These are phyloP conservation scores for Rhinichthys klamathensis DNA, from an alignment of 2,113 vertebrate species.

Conservation along the genomic window DNA sequence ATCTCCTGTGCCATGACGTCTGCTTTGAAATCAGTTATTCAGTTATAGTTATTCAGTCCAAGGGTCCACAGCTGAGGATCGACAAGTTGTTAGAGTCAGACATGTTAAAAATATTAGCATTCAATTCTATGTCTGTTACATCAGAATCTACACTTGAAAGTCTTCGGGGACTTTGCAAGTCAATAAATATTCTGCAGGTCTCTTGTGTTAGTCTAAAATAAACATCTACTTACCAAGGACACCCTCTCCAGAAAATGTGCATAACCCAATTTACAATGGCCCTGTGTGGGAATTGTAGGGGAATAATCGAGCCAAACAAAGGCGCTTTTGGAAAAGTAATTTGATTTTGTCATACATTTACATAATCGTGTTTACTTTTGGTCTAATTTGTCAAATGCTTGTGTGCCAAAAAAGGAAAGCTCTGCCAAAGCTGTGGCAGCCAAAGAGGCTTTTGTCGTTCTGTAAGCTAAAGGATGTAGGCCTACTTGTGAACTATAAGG, in stretches of 20 bases:
- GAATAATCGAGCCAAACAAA: slow-evolving; percentile 67
- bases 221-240: slow-evolving; percentile 29
- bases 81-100: background rate
- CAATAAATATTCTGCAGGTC: background rate
- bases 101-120: background rate
- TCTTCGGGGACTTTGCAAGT: background rate
- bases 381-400: slow-evolving; percentile 51
- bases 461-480: slow-evolving; percentile 17
- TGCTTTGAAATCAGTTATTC: background rate
- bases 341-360: slow-evolving; percentile 73
- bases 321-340: slow-evolving; percentile 73
- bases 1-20: slow-evolving; percentile 72
- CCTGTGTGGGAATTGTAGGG: background rate
- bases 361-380: slow-evolving; percentile 70
- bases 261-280: background rate
- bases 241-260: background rate
- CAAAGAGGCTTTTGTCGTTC: slow-evolving; percentile 4
- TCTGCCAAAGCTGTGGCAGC: slow-evolving; percentile 15
- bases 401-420: slow-evolving; percentile 36
- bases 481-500: background rate
- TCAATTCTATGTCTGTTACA: background rate
- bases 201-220: background rate
- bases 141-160: background rate
- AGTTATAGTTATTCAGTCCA: background rate
- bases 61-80: background rate